Percentiles rank a stretch among this genome's conserved stretches.
Conservation (phyloP, 1,140 invertebrate species). For the Amphibalanus amphitrite region DNA sequence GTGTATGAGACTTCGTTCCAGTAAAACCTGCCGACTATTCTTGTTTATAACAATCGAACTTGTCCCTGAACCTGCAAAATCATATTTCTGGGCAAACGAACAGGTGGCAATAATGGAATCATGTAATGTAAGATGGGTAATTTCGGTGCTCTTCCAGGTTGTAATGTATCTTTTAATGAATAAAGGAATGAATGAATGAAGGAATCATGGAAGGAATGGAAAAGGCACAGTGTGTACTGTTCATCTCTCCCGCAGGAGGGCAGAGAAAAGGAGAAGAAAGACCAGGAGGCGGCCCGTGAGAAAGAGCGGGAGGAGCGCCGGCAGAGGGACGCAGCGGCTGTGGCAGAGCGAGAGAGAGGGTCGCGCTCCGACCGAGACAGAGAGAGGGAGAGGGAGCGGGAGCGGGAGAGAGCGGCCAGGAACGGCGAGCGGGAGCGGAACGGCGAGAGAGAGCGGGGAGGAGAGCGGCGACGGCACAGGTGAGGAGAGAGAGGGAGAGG, state of each 20-base stretch:
- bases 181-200: too few relatives aligned
- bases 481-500: conserved; percentile 8
- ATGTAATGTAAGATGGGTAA: too few relatives aligned
- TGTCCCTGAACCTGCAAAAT: too few relatives aligned
- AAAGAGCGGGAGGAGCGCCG: conserved; percentile 17
- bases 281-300: conserved; percentile 16
- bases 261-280: conserved; percentile 17
- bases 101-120: too few relatives aligned
- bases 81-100: too few relatives aligned
- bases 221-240: too few relatives aligned
- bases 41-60: too few relatives aligned
- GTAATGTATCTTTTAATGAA: too few relatives aligned
- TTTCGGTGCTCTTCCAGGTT: too few relatives aligned
- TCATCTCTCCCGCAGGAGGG: conserved; percentile 6
- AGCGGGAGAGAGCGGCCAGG: conserved; percentile 11
- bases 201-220: too few relatives aligned
- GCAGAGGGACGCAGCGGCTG: conserved; percentile 12
- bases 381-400: conserved; percentile 14
- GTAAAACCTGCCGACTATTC: too few relatives aligned
- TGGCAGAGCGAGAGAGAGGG: conserved; percentile 12
- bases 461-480: neutral
- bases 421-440: neutral
- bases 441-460: conserved; percentile 7
- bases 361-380: conserved; percentile 11
- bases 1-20: too few relatives aligned